Percentiles rank a stretch among this genome's conserved stretches.
These are phyloP conservation scores for Salvelinus sp. DNA, from an alignment of 2,113 vertebrate genomes.

Conservation along the genomic window DNA sequence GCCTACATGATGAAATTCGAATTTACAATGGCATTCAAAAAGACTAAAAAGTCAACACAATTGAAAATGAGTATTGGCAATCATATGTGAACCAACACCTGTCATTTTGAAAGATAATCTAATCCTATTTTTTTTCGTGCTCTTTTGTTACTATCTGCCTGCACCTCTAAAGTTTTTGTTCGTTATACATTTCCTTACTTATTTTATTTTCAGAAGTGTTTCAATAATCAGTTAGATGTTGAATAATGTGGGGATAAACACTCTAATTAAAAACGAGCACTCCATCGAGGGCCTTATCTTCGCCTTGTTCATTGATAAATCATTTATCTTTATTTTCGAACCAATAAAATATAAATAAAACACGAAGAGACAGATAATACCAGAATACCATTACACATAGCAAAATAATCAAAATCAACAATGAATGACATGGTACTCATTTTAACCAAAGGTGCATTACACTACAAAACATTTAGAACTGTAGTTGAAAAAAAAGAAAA, in stretches of 20 bases:
- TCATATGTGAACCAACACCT: neutral
- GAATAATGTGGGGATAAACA: slow-evolving; percentile 80
- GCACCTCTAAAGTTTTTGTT: neutral
- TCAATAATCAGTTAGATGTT: slow-evolving; percentile 39
- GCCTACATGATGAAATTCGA: neutral
- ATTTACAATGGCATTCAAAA: neutral
- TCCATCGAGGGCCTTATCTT: slow-evolving; percentile 75
- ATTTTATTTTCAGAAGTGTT: slow-evolving; percentile 1
- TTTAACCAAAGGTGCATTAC: neutral
- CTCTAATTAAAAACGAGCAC: slow-evolving; percentile 80
- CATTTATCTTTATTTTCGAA: slow-evolving; percentile 45
- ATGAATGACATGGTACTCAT: neutral
- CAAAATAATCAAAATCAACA: neutral
- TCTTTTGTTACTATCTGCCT: neutral
- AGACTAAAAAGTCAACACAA: neutral
- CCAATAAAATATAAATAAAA: neutral
- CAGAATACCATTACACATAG: neutral
- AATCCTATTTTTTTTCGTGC: neutral
- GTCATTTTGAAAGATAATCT: neutral
- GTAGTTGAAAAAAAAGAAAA: neutral
- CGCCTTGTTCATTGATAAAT: slow-evolving; percentile 73
- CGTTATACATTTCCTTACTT: slow-evolving; percentile 3
- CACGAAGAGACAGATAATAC: slow-evolving; percentile 45
- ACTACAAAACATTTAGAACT: neutral
- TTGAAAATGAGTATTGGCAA: neutral